Conservation (phyloP, 2,797 vertebrate genomes). For the Monodelphis domestica region DNA sequence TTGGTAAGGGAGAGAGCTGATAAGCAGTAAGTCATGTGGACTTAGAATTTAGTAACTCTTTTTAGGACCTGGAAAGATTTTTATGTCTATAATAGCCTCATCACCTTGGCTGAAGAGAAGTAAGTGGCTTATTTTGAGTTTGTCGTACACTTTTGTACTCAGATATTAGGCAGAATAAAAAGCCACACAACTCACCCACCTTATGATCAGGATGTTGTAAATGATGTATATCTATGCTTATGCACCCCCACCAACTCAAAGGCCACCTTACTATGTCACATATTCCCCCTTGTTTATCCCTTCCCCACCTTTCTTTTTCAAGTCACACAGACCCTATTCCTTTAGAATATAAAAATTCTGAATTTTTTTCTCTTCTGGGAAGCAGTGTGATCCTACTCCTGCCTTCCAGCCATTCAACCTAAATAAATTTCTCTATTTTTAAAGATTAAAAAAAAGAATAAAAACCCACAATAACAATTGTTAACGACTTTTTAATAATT, state of each 20-base stretch:
- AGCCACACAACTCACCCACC: too few relatives aligned
- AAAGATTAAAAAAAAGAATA: too few relatives aligned
- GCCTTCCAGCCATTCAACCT: conserved; percentile 25
- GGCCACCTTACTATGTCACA: too few relatives aligned
- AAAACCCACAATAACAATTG: background rate
- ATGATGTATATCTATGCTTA: too few relatives aligned
- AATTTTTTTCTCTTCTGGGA: too few relatives aligned
- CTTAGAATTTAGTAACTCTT: background rate
- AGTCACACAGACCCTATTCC: too few relatives aligned
- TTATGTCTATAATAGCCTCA: background rate
- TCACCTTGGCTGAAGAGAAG: background rate
- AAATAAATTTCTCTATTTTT: conserved; percentile 11
- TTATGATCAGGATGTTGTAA: too few relatives aligned
- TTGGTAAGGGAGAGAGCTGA: background rate
- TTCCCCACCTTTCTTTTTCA: conserved; percentile 4
- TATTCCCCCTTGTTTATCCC: background rate
- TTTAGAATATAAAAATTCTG: too few relatives aligned
- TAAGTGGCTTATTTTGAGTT: background rate
- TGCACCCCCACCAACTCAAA: too few relatives aligned
- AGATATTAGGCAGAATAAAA: background rate
- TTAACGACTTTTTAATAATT: background rate
- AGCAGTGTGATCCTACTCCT: conserved; percentile 36
- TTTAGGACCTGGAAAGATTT: background rate
- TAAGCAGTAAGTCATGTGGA: background rate
- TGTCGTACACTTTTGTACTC: background rate